These are phyloP conservation scores for Melierax canorus DNA, from an alignment of 2,113 vertebrate genomes.

Conservation along the genomic window DNA sequence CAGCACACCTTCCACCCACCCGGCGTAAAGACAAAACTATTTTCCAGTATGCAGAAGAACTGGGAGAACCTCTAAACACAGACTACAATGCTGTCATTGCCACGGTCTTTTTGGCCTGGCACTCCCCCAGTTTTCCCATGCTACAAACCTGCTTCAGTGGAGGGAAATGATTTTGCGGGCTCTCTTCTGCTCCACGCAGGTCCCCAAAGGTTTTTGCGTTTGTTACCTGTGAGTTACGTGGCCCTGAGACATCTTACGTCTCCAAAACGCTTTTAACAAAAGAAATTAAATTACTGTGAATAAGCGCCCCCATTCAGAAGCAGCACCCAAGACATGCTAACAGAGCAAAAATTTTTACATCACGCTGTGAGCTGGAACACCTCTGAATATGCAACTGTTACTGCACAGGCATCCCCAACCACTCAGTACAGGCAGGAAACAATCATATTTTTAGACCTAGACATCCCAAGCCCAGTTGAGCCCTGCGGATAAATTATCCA, in stretches of 20 bases:
- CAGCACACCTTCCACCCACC: neutral
- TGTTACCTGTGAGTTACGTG: rapidly evolving
- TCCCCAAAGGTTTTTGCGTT: rapidly evolving
- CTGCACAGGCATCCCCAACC: neutral
- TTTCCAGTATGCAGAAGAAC: neutral
- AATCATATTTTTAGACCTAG: neutral
- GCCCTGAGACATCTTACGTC: rapidly evolving
- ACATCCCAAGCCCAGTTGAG: neutral
- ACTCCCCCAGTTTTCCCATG: neutral
- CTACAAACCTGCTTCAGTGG: neutral
- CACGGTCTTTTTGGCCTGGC: rapidly evolving
- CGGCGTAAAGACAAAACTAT: rapidly evolving
- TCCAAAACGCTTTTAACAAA: neutral
- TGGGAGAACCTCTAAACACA: neutral
- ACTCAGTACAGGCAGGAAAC: neutral
- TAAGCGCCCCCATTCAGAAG: rapidly evolving
- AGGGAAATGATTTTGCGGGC: neutral
- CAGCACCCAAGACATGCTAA: neutral
- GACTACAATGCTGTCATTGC: rapidly evolving
- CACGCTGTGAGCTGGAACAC: neutral
- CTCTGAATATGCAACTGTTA: neutral
- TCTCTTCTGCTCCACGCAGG: neutral
- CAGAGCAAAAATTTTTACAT: neutral
- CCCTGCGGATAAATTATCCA: neutral
- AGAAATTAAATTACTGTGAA: neutral